Base-by-base conservation (phyloP, 2,113 vertebrate genomes). In the Menidia beryllina region DNA sequence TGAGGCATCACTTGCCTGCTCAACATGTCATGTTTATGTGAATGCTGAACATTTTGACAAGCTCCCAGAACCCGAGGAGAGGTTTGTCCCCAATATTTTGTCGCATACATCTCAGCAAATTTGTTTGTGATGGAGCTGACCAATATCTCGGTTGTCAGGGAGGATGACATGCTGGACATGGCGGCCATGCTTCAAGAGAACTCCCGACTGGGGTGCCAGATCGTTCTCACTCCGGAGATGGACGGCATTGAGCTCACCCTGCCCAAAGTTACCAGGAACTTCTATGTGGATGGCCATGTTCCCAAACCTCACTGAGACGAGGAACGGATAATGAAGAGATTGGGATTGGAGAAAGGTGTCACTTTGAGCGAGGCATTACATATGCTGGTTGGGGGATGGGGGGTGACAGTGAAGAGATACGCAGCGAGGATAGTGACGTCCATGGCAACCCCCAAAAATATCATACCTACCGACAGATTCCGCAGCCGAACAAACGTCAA, bases 161-260 rank as follows among this genome's bases (percentile, higher is more conserved):
- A 98, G 79, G 96, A 98, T 0, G 96, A 98, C 88, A 96, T 98
- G 96, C 87, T 98, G 89, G 96, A 98, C 89, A 94, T 96, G 96
- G 96, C 96, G 0, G 94, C 96, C 0, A 82, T 94, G 83, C 95
- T 98, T 43, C 95, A 95, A 90, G 94, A 96, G 88, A 96, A 96
- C 84, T 98, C 96, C 0, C 91, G 96, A 1, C 93, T 98, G 38
- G 94, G 96, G 69, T 98, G 96, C 87, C 96, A 98, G 92, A 94
- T 97, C 52, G 65, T 94, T 61, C 93, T 97, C 17, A 94, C 91
- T 0, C 88, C 72, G 0, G 96, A 96, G 63, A 85, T 96, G 26
- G 94, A 96, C 0, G 96, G 96, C 45, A 95, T 95, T 0, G 93
- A 94, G 73, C 79, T 98, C 43, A 95, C 93, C 0, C 88, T 97